These are phyloP conservation scores for Aurelia coerulea DNA, from an alignment of 30 jellyfish, hydroid and myxozoan species.

Conservation along the genomic window DNA sequence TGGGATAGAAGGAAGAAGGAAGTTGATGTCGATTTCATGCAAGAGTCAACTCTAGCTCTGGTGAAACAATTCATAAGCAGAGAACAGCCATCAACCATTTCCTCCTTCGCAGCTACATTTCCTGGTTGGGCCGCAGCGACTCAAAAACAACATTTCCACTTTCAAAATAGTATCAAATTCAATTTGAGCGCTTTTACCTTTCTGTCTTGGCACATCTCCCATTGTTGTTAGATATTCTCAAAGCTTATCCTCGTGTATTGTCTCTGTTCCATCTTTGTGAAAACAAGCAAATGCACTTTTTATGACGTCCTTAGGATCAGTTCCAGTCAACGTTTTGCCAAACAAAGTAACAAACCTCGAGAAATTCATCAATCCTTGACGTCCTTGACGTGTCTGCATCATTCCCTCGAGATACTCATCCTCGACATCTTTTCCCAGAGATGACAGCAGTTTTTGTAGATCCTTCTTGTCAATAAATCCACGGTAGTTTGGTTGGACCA, in stretches of 20 bases:
- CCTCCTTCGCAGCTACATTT: too few relatives aligned
- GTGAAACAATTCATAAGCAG: constrained; percentile 96
- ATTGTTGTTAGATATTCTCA: constrained; percentile 91
- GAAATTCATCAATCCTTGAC: constrained; percentile 99
- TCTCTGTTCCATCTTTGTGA: constrained; percentile 90
- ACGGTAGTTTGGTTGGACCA: constrained; percentile 99
- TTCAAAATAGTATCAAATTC: too few relatives aligned
- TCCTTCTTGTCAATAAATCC: constrained; percentile 99
- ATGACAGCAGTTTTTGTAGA: constrained; percentile 94
- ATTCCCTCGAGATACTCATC: constrained; percentile 93
- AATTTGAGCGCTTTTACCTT: too few relatives aligned
- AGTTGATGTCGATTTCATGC: too few relatives aligned
- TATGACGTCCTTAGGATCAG: constrained; percentile 99
- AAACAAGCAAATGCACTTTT: constrained; percentile 98
- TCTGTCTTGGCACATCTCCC: constrained; percentile 76
- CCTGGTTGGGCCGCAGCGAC: too few relatives aligned
- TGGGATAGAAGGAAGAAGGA: too few relatives aligned
- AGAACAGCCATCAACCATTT: constrained; percentile 72
- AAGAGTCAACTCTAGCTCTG: constrained; percentile 93
- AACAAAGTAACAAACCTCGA: constrained; percentile 96
- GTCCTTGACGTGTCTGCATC: constrained; percentile 87
- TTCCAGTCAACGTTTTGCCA: constrained; percentile 96
- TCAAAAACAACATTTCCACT: too few relatives aligned
- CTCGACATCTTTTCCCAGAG: constrained; percentile 95
- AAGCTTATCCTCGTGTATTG: constrained; percentile 89